A percentile compares a stretch with the other conserved stretches of the same genome.
Evolutionary conservation across 2,113 vertebrate genomes (phyloP).

Genomic region (Actinemys pallida): DNA sequence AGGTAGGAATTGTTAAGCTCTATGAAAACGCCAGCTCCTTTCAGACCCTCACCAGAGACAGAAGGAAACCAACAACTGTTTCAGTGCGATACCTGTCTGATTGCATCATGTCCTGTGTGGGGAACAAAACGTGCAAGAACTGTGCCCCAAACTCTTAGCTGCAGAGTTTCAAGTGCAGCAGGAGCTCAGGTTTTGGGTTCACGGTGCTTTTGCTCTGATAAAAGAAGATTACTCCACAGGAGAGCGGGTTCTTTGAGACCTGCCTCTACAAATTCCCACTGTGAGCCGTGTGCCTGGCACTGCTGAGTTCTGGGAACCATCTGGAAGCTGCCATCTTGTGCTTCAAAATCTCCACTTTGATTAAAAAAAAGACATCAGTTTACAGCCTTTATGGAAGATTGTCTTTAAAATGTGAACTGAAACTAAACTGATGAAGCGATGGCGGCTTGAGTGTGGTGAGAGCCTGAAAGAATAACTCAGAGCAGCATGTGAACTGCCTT

Average conservation of each 20-base stretch:
- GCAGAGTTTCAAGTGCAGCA: background rate
- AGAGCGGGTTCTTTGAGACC: background rate
- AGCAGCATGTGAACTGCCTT: background rate
- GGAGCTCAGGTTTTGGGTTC: background rate
- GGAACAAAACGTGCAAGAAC: background rate
- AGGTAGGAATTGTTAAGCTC: background rate
- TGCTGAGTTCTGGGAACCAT: background rate
- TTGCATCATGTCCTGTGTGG: background rate
- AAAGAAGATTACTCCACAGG: background rate
- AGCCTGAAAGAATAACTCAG: background rate
- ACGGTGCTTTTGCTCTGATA: background rate
- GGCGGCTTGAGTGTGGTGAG: background rate
- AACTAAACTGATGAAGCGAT: background rate
- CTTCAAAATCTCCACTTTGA: background rate
- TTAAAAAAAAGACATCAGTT: background rate
- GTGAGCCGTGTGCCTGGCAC: background rate
- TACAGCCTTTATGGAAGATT: background rate
- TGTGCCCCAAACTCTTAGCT: background rate
- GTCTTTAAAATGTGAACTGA: background rate
- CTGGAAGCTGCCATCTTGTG: background rate
- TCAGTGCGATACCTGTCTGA: background rate
- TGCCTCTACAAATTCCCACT: background rate
- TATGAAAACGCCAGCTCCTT: background rate
- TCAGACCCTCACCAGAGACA: background rate
- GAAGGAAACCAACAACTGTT: background rate